Conservation (phyloP, 2,113 vertebrate genomes). For the Sigmodon hispidus region DNA sequence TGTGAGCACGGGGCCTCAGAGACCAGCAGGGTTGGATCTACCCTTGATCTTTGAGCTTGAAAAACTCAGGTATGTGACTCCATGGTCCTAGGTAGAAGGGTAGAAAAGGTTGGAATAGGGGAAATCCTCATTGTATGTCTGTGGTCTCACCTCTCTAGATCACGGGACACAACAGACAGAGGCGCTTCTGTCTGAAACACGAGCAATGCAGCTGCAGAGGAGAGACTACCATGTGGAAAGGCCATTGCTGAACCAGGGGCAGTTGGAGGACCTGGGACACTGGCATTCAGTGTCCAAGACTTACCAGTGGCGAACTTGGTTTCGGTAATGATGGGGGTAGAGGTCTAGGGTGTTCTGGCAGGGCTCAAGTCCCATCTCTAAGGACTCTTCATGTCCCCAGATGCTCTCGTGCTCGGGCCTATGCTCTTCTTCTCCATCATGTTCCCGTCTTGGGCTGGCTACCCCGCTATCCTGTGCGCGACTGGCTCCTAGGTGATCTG, state of each 20-base stretch:
- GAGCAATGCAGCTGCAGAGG: slow-evolving; percentile 36
- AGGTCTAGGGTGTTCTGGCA: background rate
- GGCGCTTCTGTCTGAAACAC: slow-evolving; percentile 32
- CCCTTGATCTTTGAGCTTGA: slow-evolving; percentile 12
- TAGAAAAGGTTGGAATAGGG: background rate
- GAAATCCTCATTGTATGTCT: background rate
- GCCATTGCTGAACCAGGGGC: slow-evolving; percentile 86
- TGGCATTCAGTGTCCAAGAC: slow-evolving; percentile 64
- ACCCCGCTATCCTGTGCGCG: slow-evolving; percentile 91
- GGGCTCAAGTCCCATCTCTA: background rate
- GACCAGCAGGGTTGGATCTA: background rate
- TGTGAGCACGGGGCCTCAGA: background rate
- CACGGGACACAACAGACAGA: slow-evolving; percentile 20
- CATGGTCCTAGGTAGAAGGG: background rate
- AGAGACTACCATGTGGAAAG: slow-evolving; percentile 78
- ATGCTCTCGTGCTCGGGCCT: slow-evolving; percentile 87
- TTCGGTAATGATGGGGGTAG: background rate
- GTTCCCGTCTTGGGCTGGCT: slow-evolving; percentile 93
- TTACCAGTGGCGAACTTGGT: slow-evolving; percentile 47
- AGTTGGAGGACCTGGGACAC: slow-evolving; percentile 88
- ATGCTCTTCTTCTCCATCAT: slow-evolving; percentile 82
- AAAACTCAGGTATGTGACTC: background rate
- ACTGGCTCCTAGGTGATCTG: slow-evolving; percentile 91
- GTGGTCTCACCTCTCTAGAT: slow-evolving; percentile 4
- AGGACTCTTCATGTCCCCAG: slow-evolving; percentile 77